Percentiles rank a stretch among this genome's conserved stretches.
These are phyloP conservation scores for Bufo gargarizans DNA, from an alignment of 2,113 vertebrate genomes.

Conservation along the genomic window DNA sequence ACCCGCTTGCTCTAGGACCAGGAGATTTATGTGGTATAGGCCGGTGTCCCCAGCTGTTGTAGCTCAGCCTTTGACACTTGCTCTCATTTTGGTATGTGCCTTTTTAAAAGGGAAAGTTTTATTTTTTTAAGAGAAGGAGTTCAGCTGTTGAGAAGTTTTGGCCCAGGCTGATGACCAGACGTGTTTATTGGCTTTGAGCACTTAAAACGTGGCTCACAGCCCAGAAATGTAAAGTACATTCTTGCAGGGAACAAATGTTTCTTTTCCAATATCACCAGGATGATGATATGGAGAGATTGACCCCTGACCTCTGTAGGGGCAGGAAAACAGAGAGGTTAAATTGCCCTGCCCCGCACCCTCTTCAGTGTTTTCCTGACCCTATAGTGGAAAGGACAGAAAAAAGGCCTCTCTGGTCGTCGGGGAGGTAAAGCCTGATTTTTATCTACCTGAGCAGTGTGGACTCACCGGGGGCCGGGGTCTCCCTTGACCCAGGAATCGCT, in stretches of 20 bases:
- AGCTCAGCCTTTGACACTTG: background rate
- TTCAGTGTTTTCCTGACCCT: no score
- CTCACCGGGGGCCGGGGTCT: no score
- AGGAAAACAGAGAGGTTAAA: no score
- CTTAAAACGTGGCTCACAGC: slow-evolving; percentile 14
- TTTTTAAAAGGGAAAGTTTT: background rate
- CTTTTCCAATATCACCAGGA: background rate
- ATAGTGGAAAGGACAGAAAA: no score
- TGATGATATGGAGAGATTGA: no score
- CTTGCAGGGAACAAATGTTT: background rate
- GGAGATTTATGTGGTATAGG: background rate
- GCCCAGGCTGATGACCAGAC: background rate
- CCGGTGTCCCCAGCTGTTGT: background rate
- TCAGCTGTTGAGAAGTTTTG: slow-evolving; percentile 9
- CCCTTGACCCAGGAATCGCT: no score
- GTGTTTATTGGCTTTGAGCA: background rate
- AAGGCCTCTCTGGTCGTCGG: no score
- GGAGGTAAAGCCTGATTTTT: no score
- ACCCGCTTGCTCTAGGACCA: background rate
- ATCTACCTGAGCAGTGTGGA: no score
- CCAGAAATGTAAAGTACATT: background rate
- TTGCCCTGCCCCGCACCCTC: no score
- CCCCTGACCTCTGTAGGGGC: no score
- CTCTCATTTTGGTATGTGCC: background rate
- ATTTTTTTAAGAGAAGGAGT: background rate